Evolutionary conservation across 2,113 vertebrate species (phyloP).

Genomic region (Empidonax traillii): DNA sequence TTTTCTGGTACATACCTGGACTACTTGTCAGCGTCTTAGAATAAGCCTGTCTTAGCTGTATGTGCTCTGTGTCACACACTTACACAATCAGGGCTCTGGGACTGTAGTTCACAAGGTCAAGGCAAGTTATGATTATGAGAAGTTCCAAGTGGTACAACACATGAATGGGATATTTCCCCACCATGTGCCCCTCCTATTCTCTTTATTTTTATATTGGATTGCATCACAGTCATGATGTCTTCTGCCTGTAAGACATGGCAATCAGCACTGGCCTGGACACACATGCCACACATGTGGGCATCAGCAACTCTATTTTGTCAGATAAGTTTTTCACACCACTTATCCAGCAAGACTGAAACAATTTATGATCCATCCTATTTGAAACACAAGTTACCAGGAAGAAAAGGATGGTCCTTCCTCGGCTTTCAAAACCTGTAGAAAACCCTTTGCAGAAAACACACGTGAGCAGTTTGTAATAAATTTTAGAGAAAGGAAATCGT

Average conservation of each 20-base stretch:
- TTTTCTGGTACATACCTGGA: no score
- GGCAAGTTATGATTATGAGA: not conserved
- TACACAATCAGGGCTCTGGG: not conserved
- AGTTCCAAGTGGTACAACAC: not conserved
- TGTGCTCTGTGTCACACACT: not conserved
- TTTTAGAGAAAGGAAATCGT: not conserved
- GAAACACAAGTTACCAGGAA: not conserved
- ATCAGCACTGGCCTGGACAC: not conserved
- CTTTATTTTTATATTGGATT: not conserved
- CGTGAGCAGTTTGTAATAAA: not conserved
- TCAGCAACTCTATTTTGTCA: not conserved
- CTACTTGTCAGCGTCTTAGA: not conserved
- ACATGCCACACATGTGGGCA: no score
- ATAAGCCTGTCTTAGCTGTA: not conserved
- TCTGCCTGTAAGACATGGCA: not conserved
- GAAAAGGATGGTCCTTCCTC: not conserved
- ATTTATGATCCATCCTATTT: not conserved
- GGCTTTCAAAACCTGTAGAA: not conserved
- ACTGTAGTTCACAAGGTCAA: not conserved
- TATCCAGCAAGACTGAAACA: not conserved
- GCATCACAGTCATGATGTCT: not conserved
- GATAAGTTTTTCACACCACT: not conserved
- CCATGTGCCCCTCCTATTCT: not conserved
- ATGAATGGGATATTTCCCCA: not conserved
- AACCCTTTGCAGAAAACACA: not conserved